These are phyloP conservation scores for Boleophthalmus pectinirostris DNA, from an alignment of 2,113 vertebrate genomes.

Conservation along the genomic window DNA sequence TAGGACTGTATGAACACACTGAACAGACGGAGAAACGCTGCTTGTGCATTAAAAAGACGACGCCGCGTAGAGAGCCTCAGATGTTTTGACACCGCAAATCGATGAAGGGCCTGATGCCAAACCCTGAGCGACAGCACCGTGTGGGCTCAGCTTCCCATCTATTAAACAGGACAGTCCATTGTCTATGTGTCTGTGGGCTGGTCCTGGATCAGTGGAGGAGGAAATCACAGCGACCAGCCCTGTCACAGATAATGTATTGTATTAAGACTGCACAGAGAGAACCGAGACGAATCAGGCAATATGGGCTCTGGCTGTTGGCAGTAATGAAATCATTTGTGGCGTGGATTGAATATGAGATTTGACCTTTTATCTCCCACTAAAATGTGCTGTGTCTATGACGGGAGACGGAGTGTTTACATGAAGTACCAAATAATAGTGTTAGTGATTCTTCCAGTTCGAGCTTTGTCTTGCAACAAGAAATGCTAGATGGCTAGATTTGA, in stretches of 20 bases:
- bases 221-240: conserved; percentile 26
- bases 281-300: not conserved
- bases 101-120: conserved; percentile 45
- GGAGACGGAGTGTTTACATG: not conserved
- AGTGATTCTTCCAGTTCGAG: not conserved
- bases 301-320: not conserved
- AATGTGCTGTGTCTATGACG: not conserved
- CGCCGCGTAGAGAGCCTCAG: conserved; percentile 14
- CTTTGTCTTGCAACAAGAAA: not conserved
- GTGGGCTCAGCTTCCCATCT: conserved; percentile 24
- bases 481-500: too few species aligned
- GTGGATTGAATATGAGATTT: conserved; percentile 26
- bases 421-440: not conserved
- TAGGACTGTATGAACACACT: not conserved
- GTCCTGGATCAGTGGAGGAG: conserved; percentile 33
- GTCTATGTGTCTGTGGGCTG: conserved; percentile 22
- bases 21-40: conserved; percentile 2
- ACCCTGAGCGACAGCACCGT: conserved; percentile 7
- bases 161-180: conserved; percentile 41
- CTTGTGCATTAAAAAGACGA: conserved; percentile 9
- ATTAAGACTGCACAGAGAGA: conserved; percentile 4
- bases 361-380: conserved; percentile 3
- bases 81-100: conserved; percentile 51
- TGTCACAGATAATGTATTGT: conserved; percentile 34
- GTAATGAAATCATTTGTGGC: conserved; percentile 1